Conservation (phyloP, 2,113 vertebrate species). For the Gobio gobio region DNA sequence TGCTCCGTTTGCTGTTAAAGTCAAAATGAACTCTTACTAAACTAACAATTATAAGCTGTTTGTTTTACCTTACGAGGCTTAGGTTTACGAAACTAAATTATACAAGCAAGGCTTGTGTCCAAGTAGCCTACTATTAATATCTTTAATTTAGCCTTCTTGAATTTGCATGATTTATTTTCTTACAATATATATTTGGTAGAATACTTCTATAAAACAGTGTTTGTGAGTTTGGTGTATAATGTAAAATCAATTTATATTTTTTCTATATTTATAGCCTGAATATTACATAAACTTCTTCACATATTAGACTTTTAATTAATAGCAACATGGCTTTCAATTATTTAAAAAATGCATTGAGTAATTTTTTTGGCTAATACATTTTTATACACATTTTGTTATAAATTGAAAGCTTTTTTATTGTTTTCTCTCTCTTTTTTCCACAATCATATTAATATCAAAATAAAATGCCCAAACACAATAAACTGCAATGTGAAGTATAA, state of each 20-base stretch:
- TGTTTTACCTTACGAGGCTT: not conserved
- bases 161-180: not conserved
- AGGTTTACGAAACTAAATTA: too few species aligned
- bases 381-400: not conserved
- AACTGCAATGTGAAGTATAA: not conserved
- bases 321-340: not conserved
- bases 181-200: not conserved
- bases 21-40: not conserved
- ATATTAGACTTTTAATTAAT: not conserved
- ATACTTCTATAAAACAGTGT: not conserved
- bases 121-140: not conserved
- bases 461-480: not conserved
- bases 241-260: not conserved
- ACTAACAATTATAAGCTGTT: not conserved
- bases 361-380: not conserved
- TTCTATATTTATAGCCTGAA: not conserved
- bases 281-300: not conserved
- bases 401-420: not conserved
- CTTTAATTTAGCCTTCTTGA: not conserved
- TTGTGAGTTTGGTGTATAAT: not conserved
- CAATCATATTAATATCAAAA: not conserved
- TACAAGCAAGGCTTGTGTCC: not conserved
- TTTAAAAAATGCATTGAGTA: not conserved
- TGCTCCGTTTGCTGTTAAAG: not conserved
- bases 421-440: not conserved